These are phyloP conservation scores for Polymixis flavicincta DNA, from an alignment of 2,888 invertebrate species.

Conservation along the genomic window DNA sequence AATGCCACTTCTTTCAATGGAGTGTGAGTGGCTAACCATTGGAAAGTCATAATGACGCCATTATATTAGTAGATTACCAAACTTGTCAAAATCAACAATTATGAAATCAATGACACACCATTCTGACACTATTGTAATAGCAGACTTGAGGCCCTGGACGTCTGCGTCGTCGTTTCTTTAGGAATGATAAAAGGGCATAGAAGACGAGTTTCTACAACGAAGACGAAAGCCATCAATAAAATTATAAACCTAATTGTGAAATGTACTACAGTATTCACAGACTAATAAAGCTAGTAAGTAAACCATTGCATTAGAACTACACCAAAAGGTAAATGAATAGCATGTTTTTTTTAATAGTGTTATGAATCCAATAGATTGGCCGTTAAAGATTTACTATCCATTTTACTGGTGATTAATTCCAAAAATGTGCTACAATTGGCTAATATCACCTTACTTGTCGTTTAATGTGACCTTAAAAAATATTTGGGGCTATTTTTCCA, in stretches of 20 bases:
- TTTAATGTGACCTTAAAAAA: conserved; percentile 3
- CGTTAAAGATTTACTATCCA: conserved; percentile 29
- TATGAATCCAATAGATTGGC: conserved; percentile 48
- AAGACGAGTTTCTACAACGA: not conserved
- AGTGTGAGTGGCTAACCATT: no score
- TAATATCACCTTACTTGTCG: conserved; percentile 17
- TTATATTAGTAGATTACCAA: no score
- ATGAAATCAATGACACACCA: no score
- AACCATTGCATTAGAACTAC: conserved; percentile 22
- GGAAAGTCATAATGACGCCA: no score
- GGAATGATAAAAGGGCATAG: no score
- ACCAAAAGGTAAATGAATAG: conserved; percentile 15
- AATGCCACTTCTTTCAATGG: no score
- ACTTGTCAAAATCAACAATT: no score
- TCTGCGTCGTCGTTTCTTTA: no score
- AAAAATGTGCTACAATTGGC: conserved; percentile 32
- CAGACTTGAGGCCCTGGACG: no score
- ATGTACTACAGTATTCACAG: not conserved
- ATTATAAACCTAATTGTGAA: not conserved
- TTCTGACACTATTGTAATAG: no score
- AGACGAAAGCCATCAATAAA: not conserved
- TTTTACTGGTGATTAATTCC: conserved; percentile 51
- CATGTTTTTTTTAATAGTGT: conserved; percentile 39
- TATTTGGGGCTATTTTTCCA: not conserved
- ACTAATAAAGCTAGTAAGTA: not conserved